phyloP scores from a whole-genome alignment of 2,888 invertebrate genomes.

The Ophion ellenae region DNA sequence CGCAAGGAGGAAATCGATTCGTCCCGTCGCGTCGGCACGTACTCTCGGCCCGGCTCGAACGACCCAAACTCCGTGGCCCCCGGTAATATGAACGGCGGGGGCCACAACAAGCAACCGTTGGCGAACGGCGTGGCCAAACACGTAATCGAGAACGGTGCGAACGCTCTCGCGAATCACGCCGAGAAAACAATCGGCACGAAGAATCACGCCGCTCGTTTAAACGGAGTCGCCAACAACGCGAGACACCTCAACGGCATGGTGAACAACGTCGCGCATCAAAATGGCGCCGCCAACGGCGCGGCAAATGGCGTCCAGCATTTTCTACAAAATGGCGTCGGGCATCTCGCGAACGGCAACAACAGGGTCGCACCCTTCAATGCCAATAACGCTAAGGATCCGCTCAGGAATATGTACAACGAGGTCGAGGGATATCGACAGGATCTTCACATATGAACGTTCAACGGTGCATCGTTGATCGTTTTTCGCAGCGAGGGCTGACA shows the following conservation, averaged over 20 bases:
- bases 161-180: constrained; percentile 63
- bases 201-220: constrained; percentile 65
- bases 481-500: background rate
- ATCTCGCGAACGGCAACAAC: constrained; percentile 78
- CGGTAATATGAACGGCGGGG: constrained; percentile 76
- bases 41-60: constrained; percentile 64
- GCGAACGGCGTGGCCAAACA: constrained; percentile 84
- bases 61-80: constrained; percentile 67
- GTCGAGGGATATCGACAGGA: constrained; percentile 82
- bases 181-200: constrained; percentile 57
- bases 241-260: constrained; percentile 72
- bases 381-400: constrained; percentile 72
- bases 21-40: constrained; percentile 65
- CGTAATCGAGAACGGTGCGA: constrained; percentile 69
- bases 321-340: constrained; percentile 78
- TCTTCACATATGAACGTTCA: constrained; percentile 74
- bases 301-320: constrained; percentile 75
- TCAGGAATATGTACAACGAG: constrained; percentile 83
- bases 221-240: constrained; percentile 83
- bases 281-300: constrained; percentile 70
- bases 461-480: background rate
- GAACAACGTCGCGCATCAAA: constrained; percentile 76
- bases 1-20: constrained; percentile 72
- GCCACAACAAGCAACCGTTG: constrained; percentile 71
- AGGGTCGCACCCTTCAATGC: constrained; percentile 75